Conservation (phyloP, 1,140 invertebrate species). For the Sarcophaga bullata region DNA sequence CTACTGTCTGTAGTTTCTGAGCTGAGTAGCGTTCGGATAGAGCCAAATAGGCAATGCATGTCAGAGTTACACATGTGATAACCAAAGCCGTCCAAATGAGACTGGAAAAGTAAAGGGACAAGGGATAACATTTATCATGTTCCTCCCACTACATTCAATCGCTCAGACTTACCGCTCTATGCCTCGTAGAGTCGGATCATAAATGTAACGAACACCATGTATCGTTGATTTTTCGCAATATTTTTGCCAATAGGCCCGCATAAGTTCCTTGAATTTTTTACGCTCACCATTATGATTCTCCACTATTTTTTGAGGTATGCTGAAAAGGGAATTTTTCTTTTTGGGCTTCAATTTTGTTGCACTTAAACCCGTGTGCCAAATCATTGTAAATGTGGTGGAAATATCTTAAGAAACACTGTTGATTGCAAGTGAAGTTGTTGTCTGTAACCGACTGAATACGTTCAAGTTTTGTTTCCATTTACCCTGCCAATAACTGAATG, state of each 20-base stretch:
- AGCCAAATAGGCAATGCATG: slow-evolving; percentile 51
- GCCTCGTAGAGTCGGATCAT: slow-evolving; percentile 55
- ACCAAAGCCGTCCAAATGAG: slow-evolving; percentile 55
- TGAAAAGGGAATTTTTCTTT: neutral
- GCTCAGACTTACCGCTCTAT: slow-evolving; percentile 50
- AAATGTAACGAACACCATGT: slow-evolving; percentile 58
- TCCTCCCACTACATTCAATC: neutral
- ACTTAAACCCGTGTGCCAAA: slow-evolving; percentile 30
- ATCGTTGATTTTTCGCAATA: slow-evolving; percentile 60
- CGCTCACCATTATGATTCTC: neutral
- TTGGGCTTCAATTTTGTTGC: neutral
- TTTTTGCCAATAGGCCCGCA: slow-evolving; percentile 51
- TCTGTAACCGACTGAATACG: neutral
- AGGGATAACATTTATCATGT: no score
- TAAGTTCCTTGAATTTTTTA: slow-evolving; percentile 43
- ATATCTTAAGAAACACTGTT: slow-evolving; percentile 2
- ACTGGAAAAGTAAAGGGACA: slow-evolving; percentile 33
- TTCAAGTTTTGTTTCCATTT: neutral
- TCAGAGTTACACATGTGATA: slow-evolving; percentile 49
- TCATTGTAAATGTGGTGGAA: neutral
- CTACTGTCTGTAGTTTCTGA: slow-evolving; percentile 66
- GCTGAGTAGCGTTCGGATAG: slow-evolving; percentile 54
- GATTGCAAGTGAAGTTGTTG: neutral
- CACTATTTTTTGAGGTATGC: neutral
- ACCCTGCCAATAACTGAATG: neutral